Conservation (phyloP, 2,888 invertebrate genomes). For the Protodeltote pygarga region DNA sequence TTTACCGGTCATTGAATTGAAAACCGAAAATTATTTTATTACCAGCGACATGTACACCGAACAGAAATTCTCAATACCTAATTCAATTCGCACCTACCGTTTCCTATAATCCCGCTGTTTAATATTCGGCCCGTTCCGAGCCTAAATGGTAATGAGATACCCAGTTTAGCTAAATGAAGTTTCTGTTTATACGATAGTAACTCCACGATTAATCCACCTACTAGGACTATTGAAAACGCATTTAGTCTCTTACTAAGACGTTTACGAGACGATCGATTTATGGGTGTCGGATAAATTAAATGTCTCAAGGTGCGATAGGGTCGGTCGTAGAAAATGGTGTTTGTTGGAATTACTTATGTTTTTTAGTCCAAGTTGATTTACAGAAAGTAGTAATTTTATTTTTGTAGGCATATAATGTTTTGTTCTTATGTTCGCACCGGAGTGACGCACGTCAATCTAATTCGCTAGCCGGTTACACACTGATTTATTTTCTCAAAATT, state of each 20-base stretch:
- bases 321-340: constrained; percentile 18
- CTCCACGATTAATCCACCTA: constrained; percentile 62
- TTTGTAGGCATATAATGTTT: no score
- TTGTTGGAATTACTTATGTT: not conserved
- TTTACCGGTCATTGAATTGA: no score
- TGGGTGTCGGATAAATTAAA: constrained; percentile 49
- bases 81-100: constrained; percentile 67
- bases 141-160: constrained; percentile 70
- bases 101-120: constrained; percentile 61
- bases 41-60: constrained; percentile 3
- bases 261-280: constrained; percentile 64
- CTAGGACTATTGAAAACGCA: constrained; percentile 54
- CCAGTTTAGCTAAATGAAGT: constrained; percentile 66
- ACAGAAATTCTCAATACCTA: constrained; percentile 44
- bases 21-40: no score
- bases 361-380: not conserved
- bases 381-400: no score
- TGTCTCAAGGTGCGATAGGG: constrained; percentile 12
- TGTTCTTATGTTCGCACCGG: no score
- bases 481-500: no score
- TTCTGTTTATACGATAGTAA: constrained; percentile 67
- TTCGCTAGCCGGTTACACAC: no score
- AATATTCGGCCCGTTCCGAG: constrained; percentile 65
- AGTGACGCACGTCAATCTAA: no score
- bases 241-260: constrained; percentile 63